These are phyloP conservation scores for fruit fly (Drosophila melanogaster) DNA, from an alignment of 1,140 invertebrate genomes.

Conservation along the genomic window DNA sequence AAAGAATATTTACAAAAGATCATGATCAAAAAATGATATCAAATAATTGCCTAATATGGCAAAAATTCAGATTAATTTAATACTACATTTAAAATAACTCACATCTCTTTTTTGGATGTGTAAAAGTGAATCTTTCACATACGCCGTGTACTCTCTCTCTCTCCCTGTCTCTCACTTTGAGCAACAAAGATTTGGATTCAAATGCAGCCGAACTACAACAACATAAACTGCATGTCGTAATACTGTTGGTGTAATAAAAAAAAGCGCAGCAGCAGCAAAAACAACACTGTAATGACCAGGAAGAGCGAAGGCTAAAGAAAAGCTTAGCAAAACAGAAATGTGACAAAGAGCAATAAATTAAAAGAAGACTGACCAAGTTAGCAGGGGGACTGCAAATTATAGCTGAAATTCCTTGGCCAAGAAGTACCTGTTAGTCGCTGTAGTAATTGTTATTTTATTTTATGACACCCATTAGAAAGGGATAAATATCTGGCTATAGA, in stretches of 20 bases:
- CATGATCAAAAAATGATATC: no score
- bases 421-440: slow-evolving; percentile 25
- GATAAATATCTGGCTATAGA: not conserved
- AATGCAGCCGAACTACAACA: slow-evolving; percentile 52
- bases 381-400: not conserved
- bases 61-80: no score
- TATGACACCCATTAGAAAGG: slow-evolving; percentile 17
- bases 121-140: slow-evolving; percentile 69
- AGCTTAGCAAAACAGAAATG: slow-evolving; percentile 67
- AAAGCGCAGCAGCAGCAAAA: slow-evolving; percentile 35
- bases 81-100: no score
- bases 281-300: slow-evolving; percentile 62
- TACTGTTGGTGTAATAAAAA: slow-evolving; percentile 78
- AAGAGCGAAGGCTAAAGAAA: slow-evolving; percentile 47
- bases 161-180: slow-evolving; percentile 1
- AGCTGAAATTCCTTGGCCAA: slow-evolving; percentile 1
- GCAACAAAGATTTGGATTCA: slow-evolving; percentile 49
- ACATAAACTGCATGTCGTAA: slow-evolving; percentile 59
- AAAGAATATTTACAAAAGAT: no score
- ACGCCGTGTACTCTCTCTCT: slow-evolving; percentile 13
- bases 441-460: slow-evolving; percentile 9
- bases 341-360: slow-evolving; percentile 37
- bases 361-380: slow-evolving; percentile 15
- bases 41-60: no score
- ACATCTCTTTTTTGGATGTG: not conserved